Percentiles rank a stretch among this genome's conserved stretches.
Conservation (phyloP, 2,797 vertebrate species). For the Florisuga fusca region DNA sequence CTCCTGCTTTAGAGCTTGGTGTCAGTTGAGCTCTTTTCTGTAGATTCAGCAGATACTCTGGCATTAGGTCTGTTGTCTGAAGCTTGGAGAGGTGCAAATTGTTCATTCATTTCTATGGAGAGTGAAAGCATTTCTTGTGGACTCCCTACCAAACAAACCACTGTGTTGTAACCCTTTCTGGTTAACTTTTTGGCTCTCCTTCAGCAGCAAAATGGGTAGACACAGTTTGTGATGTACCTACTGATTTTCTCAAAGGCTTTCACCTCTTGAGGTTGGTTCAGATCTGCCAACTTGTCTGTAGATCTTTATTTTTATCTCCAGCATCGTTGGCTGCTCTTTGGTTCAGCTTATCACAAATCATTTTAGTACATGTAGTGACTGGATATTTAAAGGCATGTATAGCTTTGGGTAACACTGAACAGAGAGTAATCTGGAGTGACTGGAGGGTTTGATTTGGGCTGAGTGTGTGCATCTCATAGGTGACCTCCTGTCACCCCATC, state of each 20-base stretch:
- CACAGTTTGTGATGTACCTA: accelerated
- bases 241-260: background rate
- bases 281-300: background rate
- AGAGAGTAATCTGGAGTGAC: background rate
- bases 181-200: background rate
- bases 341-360: background rate
- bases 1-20: background rate
- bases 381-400: background rate
- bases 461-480: background rate
- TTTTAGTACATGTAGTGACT: background rate
- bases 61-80: background rate
- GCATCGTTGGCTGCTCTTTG: background rate
- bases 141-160: background rate
- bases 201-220: background rate
- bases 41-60: background rate
- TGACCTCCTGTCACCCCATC: background rate
- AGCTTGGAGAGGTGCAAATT: background rate
- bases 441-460: background rate
- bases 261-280: background rate
- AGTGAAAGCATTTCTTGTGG: background rate
- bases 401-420: background rate
- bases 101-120: background rate
- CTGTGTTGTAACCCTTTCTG: background rate
- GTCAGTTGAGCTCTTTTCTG: background rate
- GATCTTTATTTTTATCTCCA: background rate